Conservation (phyloP, 1,140 invertebrate species). For the Lepidurus apus region DNA sequence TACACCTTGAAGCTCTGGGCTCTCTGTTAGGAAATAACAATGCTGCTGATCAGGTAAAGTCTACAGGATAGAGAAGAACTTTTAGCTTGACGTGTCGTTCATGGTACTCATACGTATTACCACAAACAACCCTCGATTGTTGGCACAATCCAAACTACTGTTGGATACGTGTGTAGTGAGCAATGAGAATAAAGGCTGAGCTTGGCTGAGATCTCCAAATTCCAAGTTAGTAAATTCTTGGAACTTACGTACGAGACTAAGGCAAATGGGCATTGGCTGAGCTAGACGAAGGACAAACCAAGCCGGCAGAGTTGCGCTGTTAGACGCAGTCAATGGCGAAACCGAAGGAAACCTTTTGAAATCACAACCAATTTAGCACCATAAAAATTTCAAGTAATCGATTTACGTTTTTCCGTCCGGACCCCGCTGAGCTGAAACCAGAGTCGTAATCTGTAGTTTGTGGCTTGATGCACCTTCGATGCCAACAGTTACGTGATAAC, state of each 20-base stretch:
- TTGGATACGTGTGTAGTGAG: constrained; percentile 67
- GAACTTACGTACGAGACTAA: constrained; percentile 59
- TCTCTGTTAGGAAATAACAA: constrained; percentile 86
- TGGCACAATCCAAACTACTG: constrained; percentile 59
- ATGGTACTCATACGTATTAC: constrained; percentile 49
- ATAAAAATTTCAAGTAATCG: constrained; percentile 32
- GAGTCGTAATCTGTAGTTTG: constrained; percentile 73
- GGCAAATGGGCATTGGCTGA: neutral
- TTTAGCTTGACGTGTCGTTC: neutral
- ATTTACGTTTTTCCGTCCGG: constrained; percentile 66
- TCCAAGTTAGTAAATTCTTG: constrained; percentile 67
- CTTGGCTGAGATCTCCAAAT: constrained; percentile 55
- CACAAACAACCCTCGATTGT: constrained; percentile 69
- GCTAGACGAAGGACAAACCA: constrained; percentile 77
- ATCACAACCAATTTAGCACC: constrained; percentile 33
- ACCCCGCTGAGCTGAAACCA: constrained; percentile 68
- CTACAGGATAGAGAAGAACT: constrained; percentile 49
- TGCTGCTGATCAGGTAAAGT: constrained; percentile 86
- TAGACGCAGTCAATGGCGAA: constrained; percentile 66
- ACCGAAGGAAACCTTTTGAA: constrained; percentile 63
- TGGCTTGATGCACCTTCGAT: constrained; percentile 82
- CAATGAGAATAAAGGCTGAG: constrained; percentile 65
- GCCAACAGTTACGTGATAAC: constrained; percentile 80
- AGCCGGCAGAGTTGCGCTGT: constrained; percentile 81
- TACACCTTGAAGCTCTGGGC: constrained; percentile 68